Evolutionary conservation across 1,140 invertebrate genomes (phyloP).

Genomic region (Lepidotrigona ventralis): DNA sequence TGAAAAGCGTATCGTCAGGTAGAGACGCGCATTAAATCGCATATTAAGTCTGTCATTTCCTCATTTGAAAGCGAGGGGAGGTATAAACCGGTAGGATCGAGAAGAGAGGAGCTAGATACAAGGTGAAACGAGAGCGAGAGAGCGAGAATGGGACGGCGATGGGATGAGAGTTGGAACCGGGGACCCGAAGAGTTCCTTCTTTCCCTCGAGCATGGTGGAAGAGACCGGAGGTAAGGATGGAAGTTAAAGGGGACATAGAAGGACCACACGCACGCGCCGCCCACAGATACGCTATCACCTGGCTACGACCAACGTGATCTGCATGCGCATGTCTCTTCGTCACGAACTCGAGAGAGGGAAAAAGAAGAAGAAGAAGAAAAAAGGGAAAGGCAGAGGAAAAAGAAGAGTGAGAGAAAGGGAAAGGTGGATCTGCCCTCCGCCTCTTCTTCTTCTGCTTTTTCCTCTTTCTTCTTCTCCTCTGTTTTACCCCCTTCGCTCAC

Average conservation of each 20-base stretch:
- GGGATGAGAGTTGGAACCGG: constrained; percentile 16
- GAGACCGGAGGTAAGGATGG: constrained; percentile 38
- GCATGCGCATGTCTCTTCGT: constrained; percentile 75
- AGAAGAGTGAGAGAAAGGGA: constrained; percentile 12
- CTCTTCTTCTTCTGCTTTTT: not conserved
- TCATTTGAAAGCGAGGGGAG: constrained; percentile 35
- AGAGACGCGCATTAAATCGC: constrained; percentile 38
- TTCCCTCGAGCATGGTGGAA: constrained; percentile 41
- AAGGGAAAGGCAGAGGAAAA: not conserved
- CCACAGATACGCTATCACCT: constrained; percentile 79
- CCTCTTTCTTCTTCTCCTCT: not conserved
- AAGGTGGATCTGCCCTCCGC: constrained; percentile 4
- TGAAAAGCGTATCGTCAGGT: constrained; percentile 28
- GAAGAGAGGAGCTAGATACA: not conserved
- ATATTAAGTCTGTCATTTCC: constrained; percentile 48
- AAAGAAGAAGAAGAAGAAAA: not conserved
- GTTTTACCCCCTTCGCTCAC: constrained; percentile 32
- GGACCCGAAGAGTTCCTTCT: constrained; percentile 10
- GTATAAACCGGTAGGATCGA: constrained; percentile 26
- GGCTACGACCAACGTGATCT: constrained; percentile 77
- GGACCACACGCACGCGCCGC: constrained; percentile 79
- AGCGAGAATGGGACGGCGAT: not conserved
- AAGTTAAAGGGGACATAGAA: constrained; percentile 67
- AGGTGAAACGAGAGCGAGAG: constrained; percentile 16
- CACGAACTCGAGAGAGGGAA: constrained; percentile 30